Evolutionary conservation across 2,888 invertebrate genomes (phyloP).

Genomic region (Volucella bombylans): DNA sequence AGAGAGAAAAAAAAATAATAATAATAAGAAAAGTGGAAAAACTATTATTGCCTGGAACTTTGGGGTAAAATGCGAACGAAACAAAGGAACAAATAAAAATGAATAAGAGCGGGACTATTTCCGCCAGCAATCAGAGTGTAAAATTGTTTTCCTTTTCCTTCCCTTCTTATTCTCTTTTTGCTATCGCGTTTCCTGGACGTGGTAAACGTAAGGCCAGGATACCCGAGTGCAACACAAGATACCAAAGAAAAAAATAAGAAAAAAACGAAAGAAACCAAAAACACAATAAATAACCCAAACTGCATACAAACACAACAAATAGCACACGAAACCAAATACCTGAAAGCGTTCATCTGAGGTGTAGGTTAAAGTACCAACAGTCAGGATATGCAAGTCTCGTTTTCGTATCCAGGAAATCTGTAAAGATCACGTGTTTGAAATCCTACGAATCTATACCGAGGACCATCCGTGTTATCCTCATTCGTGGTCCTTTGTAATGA

Average conservation of each 20-base stretch:
- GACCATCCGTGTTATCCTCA: no score
- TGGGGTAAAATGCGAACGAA: constrained; percentile 33
- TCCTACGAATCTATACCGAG: neutral
- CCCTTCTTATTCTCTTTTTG: neutral
- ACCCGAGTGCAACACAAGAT: neutral
- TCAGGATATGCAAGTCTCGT: constrained; percentile 80
- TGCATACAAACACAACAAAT: neutral
- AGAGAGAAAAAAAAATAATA: neutral
- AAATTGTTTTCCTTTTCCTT: constrained; percentile 49
- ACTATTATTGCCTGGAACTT: constrained; percentile 43
- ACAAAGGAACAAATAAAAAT: constrained; percentile 42
- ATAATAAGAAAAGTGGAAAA: constrained; percentile 2
- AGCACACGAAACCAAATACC: constrained; percentile 70
- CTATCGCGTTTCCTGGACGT: constrained; percentile 7
- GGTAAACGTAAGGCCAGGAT: constrained; percentile 6
- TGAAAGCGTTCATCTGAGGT: constrained; percentile 80
- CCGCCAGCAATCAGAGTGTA: constrained; percentile 60
- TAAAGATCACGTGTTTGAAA: neutral
- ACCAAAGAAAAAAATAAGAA: no score
- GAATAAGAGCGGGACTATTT: constrained; percentile 26
- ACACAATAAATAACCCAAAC: no score
- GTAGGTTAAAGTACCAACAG: constrained; percentile 80
- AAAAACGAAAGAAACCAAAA: no score
- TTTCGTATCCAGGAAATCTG: constrained; percentile 81
- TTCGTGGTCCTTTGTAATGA: no score